Conservation (phyloP, 1,140 invertebrate species). For the Choristoneura fumiferana region DNA sequence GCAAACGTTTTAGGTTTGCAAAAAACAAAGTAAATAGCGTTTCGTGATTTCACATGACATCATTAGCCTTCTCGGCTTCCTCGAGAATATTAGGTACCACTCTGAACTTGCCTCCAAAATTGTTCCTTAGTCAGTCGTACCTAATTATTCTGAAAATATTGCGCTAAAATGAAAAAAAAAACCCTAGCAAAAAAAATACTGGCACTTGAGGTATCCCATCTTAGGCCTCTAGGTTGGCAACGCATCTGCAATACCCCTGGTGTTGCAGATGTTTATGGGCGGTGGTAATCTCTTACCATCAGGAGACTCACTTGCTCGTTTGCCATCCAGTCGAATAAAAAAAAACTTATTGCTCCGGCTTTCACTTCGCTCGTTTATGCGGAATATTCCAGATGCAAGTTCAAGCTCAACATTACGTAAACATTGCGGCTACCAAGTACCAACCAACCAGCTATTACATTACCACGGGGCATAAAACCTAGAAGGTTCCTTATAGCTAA, state of each 20-base stretch:
- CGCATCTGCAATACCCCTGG: too few relatives aligned
- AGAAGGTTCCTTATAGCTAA: not conserved
- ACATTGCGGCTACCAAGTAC: not conserved
- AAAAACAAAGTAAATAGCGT: constrained; percentile 9
- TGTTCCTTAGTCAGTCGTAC: not conserved
- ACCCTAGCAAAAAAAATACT: too few relatives aligned
- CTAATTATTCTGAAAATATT: constrained; percentile 4
- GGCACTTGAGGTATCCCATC: too few relatives aligned
- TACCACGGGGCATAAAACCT: not conserved
- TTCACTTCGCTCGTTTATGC: constrained; percentile 7
- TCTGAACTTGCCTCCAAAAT: too few relatives aligned
- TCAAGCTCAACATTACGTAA: constrained; percentile 13
- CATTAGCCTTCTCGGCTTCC: not conserved
- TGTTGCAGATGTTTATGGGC: too few relatives aligned
- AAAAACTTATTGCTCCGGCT: not conserved
- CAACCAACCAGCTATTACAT: too few relatives aligned
- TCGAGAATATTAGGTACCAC: too few relatives aligned
- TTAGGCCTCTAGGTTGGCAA: too few relatives aligned
- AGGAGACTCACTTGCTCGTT: too few relatives aligned
- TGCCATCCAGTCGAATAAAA: too few relatives aligned
- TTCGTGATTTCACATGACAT: not conserved
- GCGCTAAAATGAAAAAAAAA: too few relatives aligned
- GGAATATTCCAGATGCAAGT: constrained; percentile 17
- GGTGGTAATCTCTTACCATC: too few relatives aligned
- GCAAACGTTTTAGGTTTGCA: not conserved